A percentile compares a stretch with the other conserved stretches of the same genome.
These are phyloP conservation scores for Hemistola chrysoprasaria DNA, from an alignment of 2,888 invertebrate species.

Conservation along the genomic window DNA sequence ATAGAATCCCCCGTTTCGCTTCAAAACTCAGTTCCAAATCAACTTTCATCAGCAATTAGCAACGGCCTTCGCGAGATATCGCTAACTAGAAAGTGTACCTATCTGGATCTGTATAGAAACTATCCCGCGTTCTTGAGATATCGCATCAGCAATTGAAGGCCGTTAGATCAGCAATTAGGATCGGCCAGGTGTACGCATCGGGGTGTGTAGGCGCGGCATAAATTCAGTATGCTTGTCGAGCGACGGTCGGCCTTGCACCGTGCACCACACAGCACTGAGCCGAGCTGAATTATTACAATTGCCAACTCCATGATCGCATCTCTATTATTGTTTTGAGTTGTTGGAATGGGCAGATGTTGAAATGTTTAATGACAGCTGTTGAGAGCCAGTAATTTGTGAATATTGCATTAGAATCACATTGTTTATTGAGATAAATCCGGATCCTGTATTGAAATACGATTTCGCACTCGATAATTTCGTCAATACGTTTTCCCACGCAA, in stretches of 20 bases:
- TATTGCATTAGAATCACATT: conserved; percentile 10
- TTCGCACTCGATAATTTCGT: no score
- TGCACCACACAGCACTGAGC: conserved; percentile 4
- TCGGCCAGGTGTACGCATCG: conserved; percentile 44
- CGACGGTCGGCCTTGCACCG: conserved; percentile 6
- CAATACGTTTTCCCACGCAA: no score
- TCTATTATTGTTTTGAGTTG: conserved; percentile 22
- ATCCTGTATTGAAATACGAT: no score
- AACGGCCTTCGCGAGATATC: conserved; percentile 19
- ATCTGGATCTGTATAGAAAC: conserved; percentile 18
- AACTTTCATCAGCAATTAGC: conserved; percentile 23
- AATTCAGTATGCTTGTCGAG: conserved; percentile 11
- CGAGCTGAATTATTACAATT: conserved; percentile 23
- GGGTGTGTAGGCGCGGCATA: conserved; percentile 34
- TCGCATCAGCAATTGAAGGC: conserved; percentile 48
- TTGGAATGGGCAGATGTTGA: conserved; percentile 22
- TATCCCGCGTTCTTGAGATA: conserved; percentile 22
- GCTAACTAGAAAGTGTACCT: conserved; percentile 19
- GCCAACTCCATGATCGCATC: conserved; percentile 20
- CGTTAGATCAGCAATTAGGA: conserved; percentile 64
- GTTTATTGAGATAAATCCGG: background rate
- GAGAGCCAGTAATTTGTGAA: conserved; percentile 16
- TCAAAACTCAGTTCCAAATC: conserved; percentile 12
- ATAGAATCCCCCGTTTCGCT: conserved; percentile 7
- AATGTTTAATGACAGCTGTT: conserved; percentile 21